Base-by-base conservation (phyloP, 2,797 vertebrate species). In the Rhodeus uyekii region DNA sequence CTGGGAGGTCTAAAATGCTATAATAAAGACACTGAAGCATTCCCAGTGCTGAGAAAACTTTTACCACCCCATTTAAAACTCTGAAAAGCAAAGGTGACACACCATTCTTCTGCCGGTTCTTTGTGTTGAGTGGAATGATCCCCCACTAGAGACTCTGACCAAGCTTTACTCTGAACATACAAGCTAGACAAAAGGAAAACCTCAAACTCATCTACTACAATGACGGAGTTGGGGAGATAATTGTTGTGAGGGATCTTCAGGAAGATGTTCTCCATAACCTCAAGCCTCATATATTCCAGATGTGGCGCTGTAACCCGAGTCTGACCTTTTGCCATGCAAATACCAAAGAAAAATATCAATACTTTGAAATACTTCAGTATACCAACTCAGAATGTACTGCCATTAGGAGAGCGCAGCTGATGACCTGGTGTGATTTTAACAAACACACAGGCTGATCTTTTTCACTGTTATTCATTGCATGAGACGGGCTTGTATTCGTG, bases 241-340 rank as follows among this genome's bases (percentile, higher is more conserved):
- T 10, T 69, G 39, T 44, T 69, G 8, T 29, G 46, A 50, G 46
- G 46, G 32, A 36, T 53, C 13, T 73, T 73, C 22, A 24, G 22
- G 46, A n/a, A 91, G 88, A 74, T 87, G 87, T 87, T 87, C 86
- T 75, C 90, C 69, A 81, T 87, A 89, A 84, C 90, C 86, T 74
- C 68, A 68, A 82, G 72, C 87, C 88, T 92, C 88, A 90, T 91
- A 48, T 79, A 86, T 91, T 92, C 93, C 93, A 94, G 91, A 94
- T 94, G 93, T 89, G 90, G 79, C 76, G 19, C 32, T 86, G 85
- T 88, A 88, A 87, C 90, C 90, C 78, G 80, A 87, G 86, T 85
- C 12, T 53, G 88, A 92, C 92, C 90, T 94, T 69, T 65, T 58
- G 87, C 27, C 92, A 88, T 87, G 8, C 58, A 89, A 91, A 91